Base-by-base conservation (phyloP, 2,797 vertebrate species). In the Pangasius sanitwongsei region DNA sequence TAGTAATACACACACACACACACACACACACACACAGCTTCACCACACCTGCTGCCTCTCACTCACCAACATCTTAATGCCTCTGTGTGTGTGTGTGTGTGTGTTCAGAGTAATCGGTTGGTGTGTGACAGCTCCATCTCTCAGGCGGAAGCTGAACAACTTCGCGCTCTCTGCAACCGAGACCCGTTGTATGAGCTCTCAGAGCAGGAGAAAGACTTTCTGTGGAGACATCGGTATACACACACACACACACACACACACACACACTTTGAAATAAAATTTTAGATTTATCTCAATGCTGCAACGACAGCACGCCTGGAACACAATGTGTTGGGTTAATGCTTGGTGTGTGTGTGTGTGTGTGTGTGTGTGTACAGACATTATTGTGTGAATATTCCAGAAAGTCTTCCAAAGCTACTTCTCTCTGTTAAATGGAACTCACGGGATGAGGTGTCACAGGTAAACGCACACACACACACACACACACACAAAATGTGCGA, bases 381-480 rank as follows among this genome's bases (percentile, higher is more conserved):
- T 81, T 95, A 94, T 92, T 94, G 94, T 75, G 91, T 94, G 44
- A 95, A 94, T 89, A 93, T 95, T 31, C 93, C 95, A 0, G 95
- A 95, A 88, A 93, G 92, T 23, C 94, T 95, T 31, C 94, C 95
- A 31, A 95, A 95, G 67, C 87, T 95, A 34, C 90, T 95, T 75
- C 93, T 94, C 28, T 93, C 95, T 2, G 94, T 95, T 80, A 95
- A 95, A 86, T 95, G 95, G 95, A 95, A 95, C 81, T 95, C 94
- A 0, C 86, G 95, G 53, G 95, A 95, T 9, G 94, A 95, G 59
- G 94, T 94, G 89, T 94, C 93, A 13, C 94, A 95, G 94, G 94
- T 94, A 84, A 44, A 88, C 65, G 8, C 53, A 44, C 65, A 57
- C 65, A 90, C 50, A 44, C 53, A 28, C 31, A 25, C 4, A 15